Conservation (phyloP, 2,113 vertebrate species). For the Patagioenas fasciata region DNA sequence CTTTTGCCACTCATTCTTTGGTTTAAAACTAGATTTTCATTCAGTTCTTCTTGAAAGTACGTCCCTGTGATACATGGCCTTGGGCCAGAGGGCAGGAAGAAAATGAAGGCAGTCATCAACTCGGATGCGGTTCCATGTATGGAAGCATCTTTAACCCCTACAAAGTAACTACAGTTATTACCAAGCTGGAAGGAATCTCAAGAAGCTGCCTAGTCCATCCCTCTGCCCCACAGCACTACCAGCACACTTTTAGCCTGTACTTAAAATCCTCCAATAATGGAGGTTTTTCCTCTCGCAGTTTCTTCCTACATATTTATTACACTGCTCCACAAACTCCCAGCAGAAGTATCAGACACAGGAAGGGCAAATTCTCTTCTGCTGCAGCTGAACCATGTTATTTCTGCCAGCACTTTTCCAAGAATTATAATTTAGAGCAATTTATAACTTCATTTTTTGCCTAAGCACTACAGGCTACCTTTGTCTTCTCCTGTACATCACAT, state of each 20-base stretch:
- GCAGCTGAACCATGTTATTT: neutral
- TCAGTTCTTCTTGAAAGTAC: neutral
- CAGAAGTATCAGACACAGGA: neutral
- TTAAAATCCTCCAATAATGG: neutral
- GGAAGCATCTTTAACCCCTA: neutral
- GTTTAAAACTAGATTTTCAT: neutral
- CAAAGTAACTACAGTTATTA: neutral
- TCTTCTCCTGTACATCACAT: rapidly evolving
- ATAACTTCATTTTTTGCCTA: neutral
- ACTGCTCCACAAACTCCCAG: neutral
- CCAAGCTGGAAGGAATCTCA: slow-evolving; percentile 21
- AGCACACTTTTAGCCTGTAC: neutral
- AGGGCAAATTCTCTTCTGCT: neutral
- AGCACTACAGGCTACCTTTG: neutral
- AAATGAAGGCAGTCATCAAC: neutral
- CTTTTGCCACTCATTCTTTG: neutral
- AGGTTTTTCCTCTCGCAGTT: neutral
- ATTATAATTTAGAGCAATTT: neutral
- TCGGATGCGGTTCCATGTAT: neutral
- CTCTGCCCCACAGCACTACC: neutral
- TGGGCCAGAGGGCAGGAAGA: neutral
- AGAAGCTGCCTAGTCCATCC: neutral
- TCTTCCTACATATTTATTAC: neutral
- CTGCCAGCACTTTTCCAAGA: neutral
- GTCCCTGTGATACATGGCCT: neutral